Evolutionary conservation across 2,797 vertebrate genomes (phyloP).

Genomic region (Gymnothorax javanicus): DNA sequence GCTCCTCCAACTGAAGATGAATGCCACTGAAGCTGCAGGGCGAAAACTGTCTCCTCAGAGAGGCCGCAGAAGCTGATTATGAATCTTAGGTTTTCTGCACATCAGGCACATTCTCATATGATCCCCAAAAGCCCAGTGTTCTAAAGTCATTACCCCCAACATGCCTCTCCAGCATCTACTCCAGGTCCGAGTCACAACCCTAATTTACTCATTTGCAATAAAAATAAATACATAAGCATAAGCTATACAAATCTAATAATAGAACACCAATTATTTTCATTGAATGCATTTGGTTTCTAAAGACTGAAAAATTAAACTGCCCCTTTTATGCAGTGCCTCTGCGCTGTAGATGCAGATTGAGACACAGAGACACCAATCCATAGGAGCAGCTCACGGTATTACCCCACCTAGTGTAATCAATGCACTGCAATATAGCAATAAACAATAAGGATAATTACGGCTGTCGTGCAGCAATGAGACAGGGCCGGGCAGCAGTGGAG

Average conservation of each 20-base stretch:
- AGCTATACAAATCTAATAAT: neutral
- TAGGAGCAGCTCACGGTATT: neutral
- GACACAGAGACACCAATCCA: neutral
- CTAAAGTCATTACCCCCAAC: neutral
- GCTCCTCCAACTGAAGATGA: neutral
- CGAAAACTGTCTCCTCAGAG: neutral
- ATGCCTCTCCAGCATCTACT: neutral
- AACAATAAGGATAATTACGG: neutral
- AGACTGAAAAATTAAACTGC: neutral
- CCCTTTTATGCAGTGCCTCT: neutral
- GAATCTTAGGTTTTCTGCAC: neutral
- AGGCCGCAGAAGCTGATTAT: constrained; percentile 6
- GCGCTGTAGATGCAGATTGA: neutral
- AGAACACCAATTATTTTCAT: neutral
- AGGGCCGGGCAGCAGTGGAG: no score
- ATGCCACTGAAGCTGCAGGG: neutral
- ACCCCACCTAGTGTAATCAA: neutral
- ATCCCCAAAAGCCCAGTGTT: neutral
- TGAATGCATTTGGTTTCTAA: neutral
- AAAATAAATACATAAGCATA: neutral
- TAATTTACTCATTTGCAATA: neutral
- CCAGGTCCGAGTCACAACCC: neutral
- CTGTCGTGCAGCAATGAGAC: no score
- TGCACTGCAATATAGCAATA: neutral
- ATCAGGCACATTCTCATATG: neutral